Conservation (phyloP, 2,797 vertebrate species). For the Esox lucius region DNA sequence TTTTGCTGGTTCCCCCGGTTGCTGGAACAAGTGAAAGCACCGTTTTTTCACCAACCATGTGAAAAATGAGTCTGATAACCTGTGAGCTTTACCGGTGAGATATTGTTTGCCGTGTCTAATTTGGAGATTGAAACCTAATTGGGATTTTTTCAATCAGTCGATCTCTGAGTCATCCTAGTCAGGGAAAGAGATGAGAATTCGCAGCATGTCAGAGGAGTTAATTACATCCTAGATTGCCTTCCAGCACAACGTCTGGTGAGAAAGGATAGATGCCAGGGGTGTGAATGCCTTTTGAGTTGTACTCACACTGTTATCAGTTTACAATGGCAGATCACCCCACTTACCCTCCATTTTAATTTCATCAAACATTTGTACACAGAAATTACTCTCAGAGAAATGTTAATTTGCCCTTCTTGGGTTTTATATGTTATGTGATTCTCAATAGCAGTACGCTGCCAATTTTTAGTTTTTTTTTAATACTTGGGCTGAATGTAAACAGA, state of each 20-base stretch:
- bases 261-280: neutral
- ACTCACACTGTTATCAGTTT: constrained; percentile 4
- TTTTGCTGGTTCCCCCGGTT: constrained; percentile 6
- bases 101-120: constrained; percentile 8
- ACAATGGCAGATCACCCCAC: constrained; percentile 7
- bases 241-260: neutral
- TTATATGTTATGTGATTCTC: neutral
- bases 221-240: constrained; percentile 16
- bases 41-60: constrained; percentile 27
- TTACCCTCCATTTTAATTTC: constrained; percentile 8
- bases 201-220: constrained; percentile 18
- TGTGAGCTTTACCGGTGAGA: constrained; percentile 3
- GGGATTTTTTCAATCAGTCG: constrained; percentile 13
- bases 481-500: neutral
- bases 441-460: constrained; percentile 1
- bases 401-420: neutral
- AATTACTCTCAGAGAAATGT: neutral
- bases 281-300: neutral
- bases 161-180: constrained; percentile 8
- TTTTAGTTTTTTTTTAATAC: no score
- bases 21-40: neutral
- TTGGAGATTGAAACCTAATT: constrained; percentile 26
- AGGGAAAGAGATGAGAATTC: constrained; percentile 14
- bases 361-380: neutral
- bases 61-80: constrained; percentile 32